phyloP scores from a whole-genome alignment of 2,888 invertebrate species.

The Tenthredo amoena region DNA sequence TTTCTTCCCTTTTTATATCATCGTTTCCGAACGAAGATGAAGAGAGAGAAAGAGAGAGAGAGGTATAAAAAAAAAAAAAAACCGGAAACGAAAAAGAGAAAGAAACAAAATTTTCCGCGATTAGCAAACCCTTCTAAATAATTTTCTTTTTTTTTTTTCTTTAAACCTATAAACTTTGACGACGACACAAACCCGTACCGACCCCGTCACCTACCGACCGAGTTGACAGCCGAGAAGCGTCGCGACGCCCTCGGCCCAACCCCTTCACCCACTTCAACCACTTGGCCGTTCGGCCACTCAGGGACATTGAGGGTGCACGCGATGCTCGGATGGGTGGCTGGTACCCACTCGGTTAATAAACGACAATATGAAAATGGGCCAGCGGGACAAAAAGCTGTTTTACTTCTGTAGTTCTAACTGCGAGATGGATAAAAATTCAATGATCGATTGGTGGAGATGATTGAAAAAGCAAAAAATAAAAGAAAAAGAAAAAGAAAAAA shows the following conservation, averaged over 20 bases:
- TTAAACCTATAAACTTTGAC: not conserved
- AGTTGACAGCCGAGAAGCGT: conserved; percentile 5
- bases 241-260: conserved; percentile 12
- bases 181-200: not conserved
- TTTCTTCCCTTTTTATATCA: not conserved
- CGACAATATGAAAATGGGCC: not conserved
- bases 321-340: not conserved
- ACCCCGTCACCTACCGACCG: conserved; percentile 48
- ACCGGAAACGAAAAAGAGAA: no score
- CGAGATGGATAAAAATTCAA: no score
- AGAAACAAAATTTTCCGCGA: not conserved
- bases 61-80: not conserved
- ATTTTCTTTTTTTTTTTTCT: not conserved
- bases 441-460: no score
- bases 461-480: no score
- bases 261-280: conserved; percentile 25
- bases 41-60: not conserved
- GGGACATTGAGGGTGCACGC: conserved; percentile 34
- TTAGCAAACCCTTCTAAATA: not conserved
- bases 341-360: not conserved
- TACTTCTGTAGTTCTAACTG: not conserved
- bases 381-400: not conserved
- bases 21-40: not conserved
- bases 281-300: conserved; percentile 46
- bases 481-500: not conserved